A percentile compares a stretch with the other conserved stretches of the same genome.
phyloP scores from a whole-genome alignment of 2,888 invertebrate species.

The Carabus problematicus region DNA sequence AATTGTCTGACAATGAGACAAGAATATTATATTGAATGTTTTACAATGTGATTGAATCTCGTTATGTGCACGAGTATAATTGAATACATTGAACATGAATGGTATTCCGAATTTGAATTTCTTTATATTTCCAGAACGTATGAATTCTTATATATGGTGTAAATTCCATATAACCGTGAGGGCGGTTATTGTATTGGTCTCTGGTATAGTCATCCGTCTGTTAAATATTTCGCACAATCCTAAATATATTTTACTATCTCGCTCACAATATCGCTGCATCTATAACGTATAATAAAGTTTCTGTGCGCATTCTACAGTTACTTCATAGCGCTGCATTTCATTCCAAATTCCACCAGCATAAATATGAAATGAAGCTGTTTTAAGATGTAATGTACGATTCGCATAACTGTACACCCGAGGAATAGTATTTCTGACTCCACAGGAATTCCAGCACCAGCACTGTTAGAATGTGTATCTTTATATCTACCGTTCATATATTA shows the following conservation, averaged over 20 bases:
- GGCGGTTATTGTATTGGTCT: neutral
- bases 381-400: neutral
- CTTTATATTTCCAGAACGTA: too few species aligned
- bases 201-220: neutral
- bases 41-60: too few species aligned
- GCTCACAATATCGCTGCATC: neutral
- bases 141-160: too few species aligned
- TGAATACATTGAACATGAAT: too few species aligned
- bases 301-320: neutral
- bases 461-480: neutral
- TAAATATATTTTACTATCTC: slow-evolving; percentile 7
- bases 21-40: too few species aligned
- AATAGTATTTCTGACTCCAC: neutral
- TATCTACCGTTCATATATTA: too few species aligned
- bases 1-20: too few species aligned
- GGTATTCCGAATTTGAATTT: too few species aligned
- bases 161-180: too few species aligned
- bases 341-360: slow-evolving; percentile 1
- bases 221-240: neutral
- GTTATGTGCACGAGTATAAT: too few species aligned
- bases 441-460: neutral
- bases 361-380: neutral
- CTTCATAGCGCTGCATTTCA: neutral
- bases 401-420: neutral
- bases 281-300: slow-evolving; percentile 7